A percentile compares a stretch with the other conserved stretches of the same genome.
Evolutionary conservation across 2,888 invertebrate species (phyloP).

Genomic region (Labia minor): DNA sequence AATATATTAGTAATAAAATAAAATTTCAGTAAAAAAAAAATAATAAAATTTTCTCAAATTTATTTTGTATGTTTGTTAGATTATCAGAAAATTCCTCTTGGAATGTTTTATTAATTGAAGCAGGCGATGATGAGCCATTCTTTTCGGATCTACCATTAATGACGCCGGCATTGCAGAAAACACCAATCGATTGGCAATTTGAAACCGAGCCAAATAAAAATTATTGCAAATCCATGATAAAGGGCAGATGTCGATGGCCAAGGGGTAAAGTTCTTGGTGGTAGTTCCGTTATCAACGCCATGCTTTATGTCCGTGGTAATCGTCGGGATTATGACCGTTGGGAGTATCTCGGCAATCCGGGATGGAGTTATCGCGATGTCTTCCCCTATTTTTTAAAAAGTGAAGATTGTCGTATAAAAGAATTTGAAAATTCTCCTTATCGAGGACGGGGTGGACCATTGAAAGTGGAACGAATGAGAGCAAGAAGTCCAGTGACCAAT

Average conservation of each 20-base stretch:
- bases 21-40: too few relatives aligned
- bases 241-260: conserved; percentile 44
- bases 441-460: conserved; percentile 63
- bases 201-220: conserved; percentile 57
- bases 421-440: conserved; percentile 46
- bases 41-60: too few relatives aligned
- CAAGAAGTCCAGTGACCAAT: conserved; percentile 55
- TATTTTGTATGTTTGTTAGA: conserved; percentile 37
- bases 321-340: conserved; percentile 75
- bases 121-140: conserved; percentile 62
- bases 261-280: conserved; percentile 69
- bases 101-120: conserved; percentile 66
- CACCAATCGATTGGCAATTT: conserved; percentile 72
- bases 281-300: conserved; percentile 74
- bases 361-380: conserved; percentile 66
- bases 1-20: too few relatives aligned
- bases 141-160: conserved; percentile 60
- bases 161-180: conserved; percentile 59
- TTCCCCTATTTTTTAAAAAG: conserved; percentile 69
- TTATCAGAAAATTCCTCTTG: conserved; percentile 62
- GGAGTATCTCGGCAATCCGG: conserved; percentile 60
- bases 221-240: conserved; percentile 48
- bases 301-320: conserved; percentile 81
- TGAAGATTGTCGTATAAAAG: conserved; percentile 57
- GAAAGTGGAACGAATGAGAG: conserved; percentile 59